Evolutionary conservation across 1,140 invertebrate species (phyloP), one percentile per base, ranked within the genome.

Genomic region (Drosophila kikkawai): DNA sequence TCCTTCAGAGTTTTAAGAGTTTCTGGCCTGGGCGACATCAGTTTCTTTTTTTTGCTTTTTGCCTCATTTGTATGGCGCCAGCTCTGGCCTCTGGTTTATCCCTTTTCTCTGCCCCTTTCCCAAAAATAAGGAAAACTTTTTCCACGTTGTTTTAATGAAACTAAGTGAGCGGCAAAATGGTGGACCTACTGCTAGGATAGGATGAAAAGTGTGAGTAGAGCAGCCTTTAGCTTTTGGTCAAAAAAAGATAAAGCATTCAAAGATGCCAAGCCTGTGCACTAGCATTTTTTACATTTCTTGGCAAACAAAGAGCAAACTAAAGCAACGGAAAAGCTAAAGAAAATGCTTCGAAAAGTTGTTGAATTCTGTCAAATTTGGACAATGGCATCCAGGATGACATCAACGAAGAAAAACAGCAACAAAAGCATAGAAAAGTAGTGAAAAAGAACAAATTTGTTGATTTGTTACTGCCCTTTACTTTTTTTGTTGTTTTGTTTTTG

Each of bases 151-250:
- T 85, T 80, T 84, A 85, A 85, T 85, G 82, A 85, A 86, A 82
- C 82, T 85, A 86, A 85, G 82, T 85, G 75, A 85, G 82, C 83
- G 79, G 60, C 63, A 85, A 79, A 64, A 64, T 66, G 60, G 22
- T 45, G 70, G 51, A 29, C 45, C 17, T 19, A 44, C 19, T 26
- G 39, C 37, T 22, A 7, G 59, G 44, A 32, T 22, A 9, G 59
- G 44, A 32, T 32, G n/a, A 29, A 17, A 26, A 26, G 26, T 26
- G 26, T 26, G 26, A 26, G 26, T 26, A 26, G 13, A 29, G 65
- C 42, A 41, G n/a, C 26, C 53, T 39, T 56, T 56, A 8, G 50
- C 29, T 39, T 47, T 47, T 45, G 65, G 26, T 26, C 17, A 22
- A 55, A 37, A 55, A 37, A 7, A 71, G 71, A 75, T 74, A 75